phyloP scores from a whole-genome alignment of 2,113 vertebrate species.

The Sturnira hondurensis region DNA sequence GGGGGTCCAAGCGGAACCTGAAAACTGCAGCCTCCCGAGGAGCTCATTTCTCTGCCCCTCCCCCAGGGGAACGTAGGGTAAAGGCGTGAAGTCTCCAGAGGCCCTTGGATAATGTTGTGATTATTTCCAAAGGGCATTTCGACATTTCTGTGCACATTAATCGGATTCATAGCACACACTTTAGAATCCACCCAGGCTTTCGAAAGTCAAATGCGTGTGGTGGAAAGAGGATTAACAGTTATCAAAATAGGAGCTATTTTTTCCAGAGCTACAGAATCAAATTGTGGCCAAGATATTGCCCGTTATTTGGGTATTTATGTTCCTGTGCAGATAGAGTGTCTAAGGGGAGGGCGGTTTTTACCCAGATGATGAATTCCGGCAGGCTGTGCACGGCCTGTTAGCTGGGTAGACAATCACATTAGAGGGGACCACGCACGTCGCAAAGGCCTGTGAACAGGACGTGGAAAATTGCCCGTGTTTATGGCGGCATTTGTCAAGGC shows the following conservation, averaged over 20 bases:
- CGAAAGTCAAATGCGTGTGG: background rate
- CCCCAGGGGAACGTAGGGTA: background rate
- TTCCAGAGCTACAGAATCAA: conserved; percentile 34
- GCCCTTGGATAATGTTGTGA: background rate
- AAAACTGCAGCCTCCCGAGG: background rate
- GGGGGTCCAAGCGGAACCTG: background rate
- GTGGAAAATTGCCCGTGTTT: conserved; percentile 57
- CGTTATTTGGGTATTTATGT: conserved; percentile 58
- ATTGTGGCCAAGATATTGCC: background rate
- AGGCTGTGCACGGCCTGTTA: conserved; percentile 33
- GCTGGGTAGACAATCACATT: conserved; percentile 50
- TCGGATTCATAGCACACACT: background rate
- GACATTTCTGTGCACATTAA: background rate
- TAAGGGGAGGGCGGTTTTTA: background rate
- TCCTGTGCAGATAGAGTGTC: conserved; percentile 22
- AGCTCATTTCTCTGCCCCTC: background rate
- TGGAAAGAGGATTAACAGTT: background rate
- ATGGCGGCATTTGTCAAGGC: conserved; percentile 55
- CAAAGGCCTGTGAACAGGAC: conserved; percentile 45
- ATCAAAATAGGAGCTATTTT: background rate
- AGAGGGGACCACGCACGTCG: conserved; percentile 58
- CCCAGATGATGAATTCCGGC: conserved; percentile 53
- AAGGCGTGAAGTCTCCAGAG: background rate
- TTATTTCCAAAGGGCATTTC: background rate
- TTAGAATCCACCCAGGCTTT: background rate